A percentile compares a stretch with the other conserved stretches of the same genome.
Evolutionary conservation across 2,888 invertebrate species (phyloP).

Genomic region (Malacosoma neustria): DNA sequence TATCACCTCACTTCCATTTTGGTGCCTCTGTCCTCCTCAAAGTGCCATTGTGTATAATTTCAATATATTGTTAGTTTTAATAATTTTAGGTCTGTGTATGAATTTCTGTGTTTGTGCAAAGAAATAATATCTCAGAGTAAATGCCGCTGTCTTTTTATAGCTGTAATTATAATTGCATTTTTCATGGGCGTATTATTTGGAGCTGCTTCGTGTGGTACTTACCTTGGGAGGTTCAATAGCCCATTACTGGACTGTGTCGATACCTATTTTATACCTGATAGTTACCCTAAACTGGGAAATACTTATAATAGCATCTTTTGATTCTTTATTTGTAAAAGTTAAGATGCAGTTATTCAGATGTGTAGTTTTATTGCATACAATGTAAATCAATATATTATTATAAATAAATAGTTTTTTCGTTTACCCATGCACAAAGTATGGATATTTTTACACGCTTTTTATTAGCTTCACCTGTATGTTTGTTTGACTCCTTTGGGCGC

Average conservation of each 20-base stretch:
- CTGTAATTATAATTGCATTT: slow-evolving; percentile 29
- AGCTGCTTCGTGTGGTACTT: slow-evolving; percentile 50
- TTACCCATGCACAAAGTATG: too few relatives aligned
- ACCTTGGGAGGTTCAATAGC: slow-evolving; percentile 47
- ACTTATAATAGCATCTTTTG: slow-evolving; percentile 35
- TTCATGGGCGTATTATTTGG: slow-evolving; percentile 44
- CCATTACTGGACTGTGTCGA: slow-evolving; percentile 54
- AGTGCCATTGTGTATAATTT: too few relatives aligned
- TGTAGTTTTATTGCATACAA: too few relatives aligned
- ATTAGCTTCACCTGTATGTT: too few relatives aligned
- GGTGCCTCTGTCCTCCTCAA: too few relatives aligned
- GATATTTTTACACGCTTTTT: too few relatives aligned
- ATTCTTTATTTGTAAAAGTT: slow-evolving; percentile 1
- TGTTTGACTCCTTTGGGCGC: too few relatives aligned
- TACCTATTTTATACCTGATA: slow-evolving; percentile 39
- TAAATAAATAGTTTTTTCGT: too few relatives aligned
- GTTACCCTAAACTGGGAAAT: slow-evolving; percentile 28
- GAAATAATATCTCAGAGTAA: slow-evolving; percentile 38
- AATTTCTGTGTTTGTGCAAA: slow-evolving; percentile 41
- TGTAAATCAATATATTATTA: too few relatives aligned
- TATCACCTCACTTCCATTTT: too few relatives aligned
- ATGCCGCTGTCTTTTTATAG: slow-evolving; percentile 25
- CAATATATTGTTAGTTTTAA: too few relatives aligned
- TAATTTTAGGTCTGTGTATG: slow-evolving; percentile 50
- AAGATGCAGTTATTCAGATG: too few relatives aligned